Conservation (phyloP, 2,797 vertebrate species). For the Eospalax fontanierii region DNA sequence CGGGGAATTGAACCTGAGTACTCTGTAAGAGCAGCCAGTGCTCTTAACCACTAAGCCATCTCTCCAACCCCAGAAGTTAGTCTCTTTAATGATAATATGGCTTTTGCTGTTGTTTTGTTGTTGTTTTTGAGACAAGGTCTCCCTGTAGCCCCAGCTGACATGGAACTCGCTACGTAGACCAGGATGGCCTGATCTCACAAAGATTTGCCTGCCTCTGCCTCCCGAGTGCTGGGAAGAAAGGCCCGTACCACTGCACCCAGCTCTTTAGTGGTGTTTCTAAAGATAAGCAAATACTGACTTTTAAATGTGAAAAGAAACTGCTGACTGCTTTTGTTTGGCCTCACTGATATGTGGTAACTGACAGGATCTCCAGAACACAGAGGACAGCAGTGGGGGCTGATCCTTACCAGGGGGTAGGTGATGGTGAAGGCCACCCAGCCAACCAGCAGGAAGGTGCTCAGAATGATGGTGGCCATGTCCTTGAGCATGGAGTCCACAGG, state of each 20-base stretch:
- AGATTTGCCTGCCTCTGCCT: no score
- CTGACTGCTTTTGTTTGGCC: background rate
- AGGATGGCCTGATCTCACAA: no score
- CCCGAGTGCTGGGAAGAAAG: no score
- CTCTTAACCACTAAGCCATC: no score
- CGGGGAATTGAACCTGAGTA: no score
- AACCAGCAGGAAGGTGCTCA: conserved; percentile 97
- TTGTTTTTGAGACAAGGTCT: no score
- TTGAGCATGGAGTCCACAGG: conserved; percentile 97
- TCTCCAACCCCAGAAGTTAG: no score
- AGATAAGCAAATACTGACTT: conserved; percentile 47
- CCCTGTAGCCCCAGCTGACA: no score
- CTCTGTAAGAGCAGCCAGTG: background rate
- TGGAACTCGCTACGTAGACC: no score
- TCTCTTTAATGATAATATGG: no score
- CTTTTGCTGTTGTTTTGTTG: no score
- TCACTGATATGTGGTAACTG: background rate
- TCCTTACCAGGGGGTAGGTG: conserved; percentile 95
- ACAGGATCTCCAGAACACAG: background rate
- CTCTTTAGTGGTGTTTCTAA: background rate
- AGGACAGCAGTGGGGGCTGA: fast-evolving
- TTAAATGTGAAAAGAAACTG: background rate
- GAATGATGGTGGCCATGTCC: conserved; percentile 98
- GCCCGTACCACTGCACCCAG: no score
- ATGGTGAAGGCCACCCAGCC: conserved; percentile 99